Evolutionary conservation across 1,140 invertebrate genomes (phyloP).

Genomic region (Sycophila sp.): DNA sequence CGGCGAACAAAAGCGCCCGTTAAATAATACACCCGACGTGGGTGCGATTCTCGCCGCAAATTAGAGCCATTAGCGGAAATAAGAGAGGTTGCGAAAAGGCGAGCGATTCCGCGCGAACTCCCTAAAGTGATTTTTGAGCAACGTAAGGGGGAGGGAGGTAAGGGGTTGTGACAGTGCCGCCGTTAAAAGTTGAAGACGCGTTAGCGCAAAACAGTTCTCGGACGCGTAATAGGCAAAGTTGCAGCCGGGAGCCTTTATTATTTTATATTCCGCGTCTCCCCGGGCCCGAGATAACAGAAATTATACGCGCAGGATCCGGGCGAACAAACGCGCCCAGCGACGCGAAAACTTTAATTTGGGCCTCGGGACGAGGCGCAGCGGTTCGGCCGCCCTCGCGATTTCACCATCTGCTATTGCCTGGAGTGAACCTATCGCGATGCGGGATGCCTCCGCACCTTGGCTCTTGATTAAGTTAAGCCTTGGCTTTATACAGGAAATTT

Average conservation of each 20-base stretch:
- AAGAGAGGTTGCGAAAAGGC: neutral
- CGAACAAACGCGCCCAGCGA: constrained; percentile 60
- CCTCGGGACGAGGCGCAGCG: too few species aligned
- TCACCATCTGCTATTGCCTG: too few species aligned
- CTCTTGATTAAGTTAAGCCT: too few species aligned
- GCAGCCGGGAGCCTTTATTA: constrained; percentile 55
- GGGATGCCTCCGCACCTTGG: too few species aligned
- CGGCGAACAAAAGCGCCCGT: constrained; percentile 7
- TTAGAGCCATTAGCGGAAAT: too few species aligned
- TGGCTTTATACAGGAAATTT: too few species aligned
- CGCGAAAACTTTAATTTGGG: constrained; percentile 58
- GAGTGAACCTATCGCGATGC: too few species aligned
- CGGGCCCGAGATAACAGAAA: constrained; percentile 61
- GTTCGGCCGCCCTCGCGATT: too few species aligned
- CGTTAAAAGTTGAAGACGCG: constrained; percentile 63
- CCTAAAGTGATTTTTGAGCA: constrained; percentile 18
- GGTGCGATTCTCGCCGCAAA: too few species aligned
- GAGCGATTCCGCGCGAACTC: constrained; percentile 3
- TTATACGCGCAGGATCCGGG: constrained; percentile 56
- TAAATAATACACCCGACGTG: too few species aligned
- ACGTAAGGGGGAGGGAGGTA: constrained; percentile 31
- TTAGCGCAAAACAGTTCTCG: constrained; percentile 60
- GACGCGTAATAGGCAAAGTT: constrained; percentile 64
- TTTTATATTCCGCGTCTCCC: constrained; percentile 62
- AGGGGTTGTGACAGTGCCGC: too few species aligned